Conservation (phyloP, 2,888 invertebrate species). For the Parnassius orleans region DNA sequence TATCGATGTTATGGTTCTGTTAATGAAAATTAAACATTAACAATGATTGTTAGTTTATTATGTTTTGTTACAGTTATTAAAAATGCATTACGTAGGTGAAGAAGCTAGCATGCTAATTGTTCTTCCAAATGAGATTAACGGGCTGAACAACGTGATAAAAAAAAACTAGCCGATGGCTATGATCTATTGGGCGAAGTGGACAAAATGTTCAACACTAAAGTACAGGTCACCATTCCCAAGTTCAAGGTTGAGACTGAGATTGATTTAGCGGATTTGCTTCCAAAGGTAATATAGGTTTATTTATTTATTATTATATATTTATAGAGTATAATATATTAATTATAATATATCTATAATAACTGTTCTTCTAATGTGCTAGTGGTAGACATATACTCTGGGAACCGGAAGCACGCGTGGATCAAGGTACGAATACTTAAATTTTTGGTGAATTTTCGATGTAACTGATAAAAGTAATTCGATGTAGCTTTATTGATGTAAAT, state of each 20-base stretch:
- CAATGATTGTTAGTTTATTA: not conserved
- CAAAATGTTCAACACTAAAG: conserved; percentile 73
- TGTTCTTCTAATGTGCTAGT: too few relatives aligned
- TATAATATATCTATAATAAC: too few relatives aligned
- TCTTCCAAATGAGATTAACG: conserved; percentile 85
- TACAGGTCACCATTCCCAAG: conserved; percentile 87
- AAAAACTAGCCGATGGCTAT: conserved; percentile 76
- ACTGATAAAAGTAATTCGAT: too few relatives aligned
- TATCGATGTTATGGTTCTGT: too few relatives aligned
- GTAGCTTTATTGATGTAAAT: too few relatives aligned
- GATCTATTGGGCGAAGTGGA: conserved; percentile 77
- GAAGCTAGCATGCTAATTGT: conserved; percentile 88
- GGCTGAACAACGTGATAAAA: conserved; percentile 82
- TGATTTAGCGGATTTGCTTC: conserved; percentile 82
- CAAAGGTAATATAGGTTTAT: conserved; percentile 75
- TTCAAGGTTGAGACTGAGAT: conserved; percentile 89
- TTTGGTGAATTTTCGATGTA: too few relatives aligned
- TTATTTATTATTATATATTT: too few relatives aligned
- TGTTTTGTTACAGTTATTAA: conserved; percentile 78
- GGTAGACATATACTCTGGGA: too few relatives aligned
- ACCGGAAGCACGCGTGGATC: too few relatives aligned
- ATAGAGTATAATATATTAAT: too few relatives aligned
- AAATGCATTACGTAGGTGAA: conserved; percentile 85
- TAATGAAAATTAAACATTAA: too few relatives aligned
- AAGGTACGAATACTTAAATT: too few relatives aligned